Percentiles rank a stretch among this genome's conserved stretches.
phyloP scores from a whole-genome alignment of 2,888 invertebrate species.

The Euplexia lucipara region DNA sequence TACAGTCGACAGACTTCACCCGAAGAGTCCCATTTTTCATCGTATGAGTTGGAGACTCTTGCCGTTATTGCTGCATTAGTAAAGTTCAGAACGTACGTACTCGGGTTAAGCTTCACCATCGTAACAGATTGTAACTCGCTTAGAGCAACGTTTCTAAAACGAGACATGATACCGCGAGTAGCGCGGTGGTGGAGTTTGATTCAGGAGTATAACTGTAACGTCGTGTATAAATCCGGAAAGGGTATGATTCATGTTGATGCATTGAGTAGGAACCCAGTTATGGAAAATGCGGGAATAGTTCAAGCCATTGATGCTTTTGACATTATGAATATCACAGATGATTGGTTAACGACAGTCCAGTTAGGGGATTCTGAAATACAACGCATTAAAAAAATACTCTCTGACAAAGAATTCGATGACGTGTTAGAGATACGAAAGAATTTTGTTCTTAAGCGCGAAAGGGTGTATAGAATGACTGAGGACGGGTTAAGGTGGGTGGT shows the following conservation, averaged over 20 bases:
- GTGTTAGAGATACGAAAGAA: no score
- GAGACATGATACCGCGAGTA: slow-evolving; percentile 50
- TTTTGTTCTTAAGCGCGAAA: no score
- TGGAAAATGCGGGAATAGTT: no score
- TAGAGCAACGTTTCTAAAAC: slow-evolving; percentile 29
- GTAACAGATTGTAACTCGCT: slow-evolving; percentile 43
- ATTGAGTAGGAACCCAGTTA: slow-evolving; percentile 19
- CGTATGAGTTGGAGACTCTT: slow-evolving; percentile 13
- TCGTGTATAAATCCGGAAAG: slow-evolving; percentile 35
- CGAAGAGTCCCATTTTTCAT: slow-evolving; percentile 18
- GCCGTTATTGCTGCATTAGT: slow-evolving; percentile 24
- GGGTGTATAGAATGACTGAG: no score
- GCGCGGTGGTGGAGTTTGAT: slow-evolving; percentile 52
- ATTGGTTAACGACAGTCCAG: no score
- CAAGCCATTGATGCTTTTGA: no score
- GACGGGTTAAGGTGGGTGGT: slow-evolving; percentile 35
- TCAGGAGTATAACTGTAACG: no score
- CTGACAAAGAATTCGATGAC: no score
- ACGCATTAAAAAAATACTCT: no score
- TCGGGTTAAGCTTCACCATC: slow-evolving; percentile 27
- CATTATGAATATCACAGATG: no score
- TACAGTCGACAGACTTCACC: slow-evolving; percentile 23
- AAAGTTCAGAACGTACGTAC: slow-evolving; percentile 20
- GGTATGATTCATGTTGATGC: slow-evolving; percentile 54
- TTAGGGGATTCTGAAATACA: no score